Base-by-base conservation (phyloP, 1,140 invertebrate genomes). In the Leptinotarsa defecta region DNA sequence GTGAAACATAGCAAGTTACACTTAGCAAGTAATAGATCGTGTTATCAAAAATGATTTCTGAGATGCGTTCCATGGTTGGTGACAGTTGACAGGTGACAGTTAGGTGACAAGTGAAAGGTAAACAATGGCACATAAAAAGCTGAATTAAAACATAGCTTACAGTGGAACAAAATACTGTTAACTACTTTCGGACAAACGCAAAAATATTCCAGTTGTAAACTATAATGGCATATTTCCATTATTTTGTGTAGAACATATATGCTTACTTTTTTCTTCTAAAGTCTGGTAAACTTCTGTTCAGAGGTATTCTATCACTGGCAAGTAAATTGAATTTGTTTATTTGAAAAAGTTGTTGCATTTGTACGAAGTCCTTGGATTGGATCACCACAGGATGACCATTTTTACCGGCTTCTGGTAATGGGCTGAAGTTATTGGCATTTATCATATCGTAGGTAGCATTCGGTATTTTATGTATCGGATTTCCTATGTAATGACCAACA, bases 261-360 rank as follows among this genome's bases (percentile, higher is more conserved):
- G 73, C 73, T 72, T 86, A 93, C 91, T 86, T 89, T 83, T 91
- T 90, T 81, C 91, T 92, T 74, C 97, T 86, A 76, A 96, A 92
- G 86, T 98, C 96, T n/a, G 95, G 96, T 71, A 98, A 87, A 71
- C 90, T 91, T 82, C 97, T 88, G 85, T 98, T 97, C 43, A 98
- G 87, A 13, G 96, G 94, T 82, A 98, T 97, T 78, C 91, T 90
- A 88, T 98, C 97, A 84, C 95, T 96, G 48, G 94, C 96, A 86
- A 97, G 87, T 75, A 98, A 87, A 86, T 98, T 97, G 83, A 97
- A 98, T 57, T 93, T 91, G 86, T 98, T 96, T 62, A 97, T 92
- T 80, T 92, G 89, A 84, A 93, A 97, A 4, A 96, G 88, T 76
- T 93, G 91, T 80, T 94, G 91, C 89, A 94, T 94, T 81, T 90